A percentile compares a stretch with the other conserved stretches of the same genome.
Evolutionary conservation across 1,140 invertebrate genomes (phyloP).

Genomic region (Neotoxoptera formosana): DNA sequence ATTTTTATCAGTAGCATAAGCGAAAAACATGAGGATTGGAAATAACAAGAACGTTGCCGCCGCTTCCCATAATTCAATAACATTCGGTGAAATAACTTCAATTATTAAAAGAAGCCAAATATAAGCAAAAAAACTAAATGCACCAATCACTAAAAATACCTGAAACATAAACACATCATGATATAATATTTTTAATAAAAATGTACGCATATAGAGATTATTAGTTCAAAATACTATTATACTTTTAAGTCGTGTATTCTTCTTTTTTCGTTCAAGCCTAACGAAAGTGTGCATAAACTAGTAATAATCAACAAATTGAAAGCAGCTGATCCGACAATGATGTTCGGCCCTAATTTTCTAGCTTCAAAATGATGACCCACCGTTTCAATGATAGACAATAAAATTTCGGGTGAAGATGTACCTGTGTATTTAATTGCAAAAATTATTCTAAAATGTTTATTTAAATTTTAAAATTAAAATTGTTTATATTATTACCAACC

Average conservation of each 20-base stretch:
- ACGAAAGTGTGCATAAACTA: constrained; percentile 69
- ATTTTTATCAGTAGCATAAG: constrained; percentile 67
- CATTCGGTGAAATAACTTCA: constrained; percentile 65
- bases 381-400: constrained; percentile 72
- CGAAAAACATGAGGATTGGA: constrained; percentile 67
- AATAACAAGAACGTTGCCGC: constrained; percentile 71
- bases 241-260: constrained; percentile 69
- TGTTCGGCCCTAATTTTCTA: constrained; percentile 71
- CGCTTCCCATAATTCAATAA: constrained; percentile 72
- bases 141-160: constrained; percentile 69
- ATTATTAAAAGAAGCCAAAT: constrained; percentile 73
- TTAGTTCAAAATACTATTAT: constrained; percentile 39
- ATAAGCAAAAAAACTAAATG: constrained; percentile 72
- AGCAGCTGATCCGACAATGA: constrained; percentile 74
- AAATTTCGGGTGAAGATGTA: constrained; percentile 70
- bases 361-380: constrained; percentile 67
- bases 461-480: not conserved
- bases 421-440: not conserved
- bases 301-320: constrained; percentile 72
- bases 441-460: not conserved
- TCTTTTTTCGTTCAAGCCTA: constrained; percentile 67
- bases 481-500: constrained; percentile 61
- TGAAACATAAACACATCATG: constrained; percentile 58
- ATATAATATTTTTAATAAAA: not conserved
- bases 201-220: not conserved